Conservation (phyloP, 2,797 vertebrate genomes). For the Myotis daubentonii region DNA sequence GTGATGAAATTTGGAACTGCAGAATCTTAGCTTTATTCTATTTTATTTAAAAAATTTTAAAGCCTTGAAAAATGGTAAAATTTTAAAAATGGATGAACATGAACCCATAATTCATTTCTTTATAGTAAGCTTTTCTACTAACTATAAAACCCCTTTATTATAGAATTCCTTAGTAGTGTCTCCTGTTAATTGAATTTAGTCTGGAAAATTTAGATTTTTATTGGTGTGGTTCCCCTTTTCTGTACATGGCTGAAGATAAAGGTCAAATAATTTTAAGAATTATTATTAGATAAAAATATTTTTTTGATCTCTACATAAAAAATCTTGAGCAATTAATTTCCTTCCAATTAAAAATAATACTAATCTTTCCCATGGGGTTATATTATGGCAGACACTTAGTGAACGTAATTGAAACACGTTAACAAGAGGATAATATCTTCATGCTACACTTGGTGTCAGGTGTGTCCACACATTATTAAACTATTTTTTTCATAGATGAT, state of each 20-base stretch:
- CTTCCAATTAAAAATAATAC: conserved; percentile 59
- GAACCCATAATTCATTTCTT: conserved; percentile 56
- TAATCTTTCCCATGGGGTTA: conserved; percentile 23
- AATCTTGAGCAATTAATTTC: conserved; percentile 16
- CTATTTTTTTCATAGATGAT: conserved; percentile 37
- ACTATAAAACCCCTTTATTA: conserved; percentile 26
- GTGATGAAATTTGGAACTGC: conserved; percentile 52
- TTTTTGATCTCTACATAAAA: conserved; percentile 52
- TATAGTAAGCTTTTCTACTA: conserved; percentile 61
- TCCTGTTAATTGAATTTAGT: conserved; percentile 39
- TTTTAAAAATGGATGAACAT: conserved; percentile 57
- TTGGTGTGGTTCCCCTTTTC: conserved; percentile 60
- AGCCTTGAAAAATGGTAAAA: conserved; percentile 37
- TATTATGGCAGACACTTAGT: conserved; percentile 12
- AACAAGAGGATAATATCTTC: conserved; percentile 35
- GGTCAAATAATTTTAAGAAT: conserved; percentile 56
- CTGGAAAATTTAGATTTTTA: conserved; percentile 54
- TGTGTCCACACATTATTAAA: conserved; percentile 54
- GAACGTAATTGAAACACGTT: conserved; percentile 47
- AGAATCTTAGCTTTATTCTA: conserved; percentile 55
- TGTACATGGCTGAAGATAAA: conserved; percentile 65
- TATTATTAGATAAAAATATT: conserved; percentile 66
- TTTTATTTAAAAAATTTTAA: conserved; percentile 48
- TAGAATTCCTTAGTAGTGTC: conserved; percentile 24
- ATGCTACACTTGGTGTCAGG: conserved; percentile 36